phyloP scores from a whole-genome alignment of 2,888 invertebrate species.

The Lithophane socia region DNA sequence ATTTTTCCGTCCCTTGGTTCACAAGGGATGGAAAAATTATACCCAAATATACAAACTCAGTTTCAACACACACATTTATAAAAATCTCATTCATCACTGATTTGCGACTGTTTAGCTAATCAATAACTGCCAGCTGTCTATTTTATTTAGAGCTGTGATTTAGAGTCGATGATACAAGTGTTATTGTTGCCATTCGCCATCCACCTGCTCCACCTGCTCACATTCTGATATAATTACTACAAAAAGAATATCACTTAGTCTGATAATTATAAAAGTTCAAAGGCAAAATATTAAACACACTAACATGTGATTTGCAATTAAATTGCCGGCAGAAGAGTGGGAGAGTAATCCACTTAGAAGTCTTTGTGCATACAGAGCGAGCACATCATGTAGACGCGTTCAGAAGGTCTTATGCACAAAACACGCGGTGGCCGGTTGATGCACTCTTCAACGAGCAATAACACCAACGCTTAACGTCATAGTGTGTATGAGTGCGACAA shows the following conservation, averaged over 20 bases:
- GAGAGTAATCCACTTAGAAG: constrained; percentile 52
- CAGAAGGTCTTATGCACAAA: constrained; percentile 13
- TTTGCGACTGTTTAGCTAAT: too few species aligned
- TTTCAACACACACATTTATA: too few species aligned
- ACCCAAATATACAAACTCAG: too few species aligned
- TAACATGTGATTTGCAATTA: constrained; percentile 58
- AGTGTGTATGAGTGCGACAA: not conserved
- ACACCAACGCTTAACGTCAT: not conserved
- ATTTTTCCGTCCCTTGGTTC: too few species aligned
- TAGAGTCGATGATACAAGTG: too few species aligned
- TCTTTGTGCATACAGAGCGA: constrained; percentile 49
- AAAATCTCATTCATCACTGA: too few species aligned
- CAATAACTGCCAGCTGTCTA: too few species aligned
- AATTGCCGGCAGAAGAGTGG: constrained; percentile 39
- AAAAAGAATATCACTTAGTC: constrained; percentile 10
- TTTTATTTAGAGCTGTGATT: too few species aligned
- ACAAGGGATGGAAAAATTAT: too few species aligned
- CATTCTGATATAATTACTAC: not conserved
- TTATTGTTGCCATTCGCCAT: not conserved
- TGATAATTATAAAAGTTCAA: constrained; percentile 15
- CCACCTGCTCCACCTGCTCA: not conserved
- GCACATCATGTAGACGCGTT: not conserved
- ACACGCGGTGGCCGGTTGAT: too few species aligned
- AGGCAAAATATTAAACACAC: constrained; percentile 18
- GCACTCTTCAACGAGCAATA: not conserved